phyloP scores from a whole-genome alignment of 2,113 vertebrate species.

The Ochotona princeps region DNA sequence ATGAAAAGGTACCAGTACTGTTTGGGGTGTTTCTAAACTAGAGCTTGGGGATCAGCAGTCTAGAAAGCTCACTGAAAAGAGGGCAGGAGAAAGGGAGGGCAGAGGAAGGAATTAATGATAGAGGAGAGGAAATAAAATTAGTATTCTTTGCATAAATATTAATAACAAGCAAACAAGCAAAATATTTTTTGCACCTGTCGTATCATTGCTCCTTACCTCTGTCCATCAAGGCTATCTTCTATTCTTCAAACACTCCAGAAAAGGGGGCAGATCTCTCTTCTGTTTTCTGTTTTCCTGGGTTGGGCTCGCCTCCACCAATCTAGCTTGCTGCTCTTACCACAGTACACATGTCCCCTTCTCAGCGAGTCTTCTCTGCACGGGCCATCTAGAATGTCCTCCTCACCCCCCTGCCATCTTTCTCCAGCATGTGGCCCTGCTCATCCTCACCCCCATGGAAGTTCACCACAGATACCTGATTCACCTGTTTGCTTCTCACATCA shows the following conservation, averaged over 20 bases:
- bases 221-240: background rate
- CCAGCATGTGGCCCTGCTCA: background rate
- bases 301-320: background rate
- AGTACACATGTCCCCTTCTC: background rate
- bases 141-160: background rate
- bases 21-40: background rate
- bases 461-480: background rate
- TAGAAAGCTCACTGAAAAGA: background rate
- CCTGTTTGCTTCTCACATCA: background rate
- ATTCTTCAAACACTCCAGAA: background rate
- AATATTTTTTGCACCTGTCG: background rate
- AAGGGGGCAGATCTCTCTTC: background rate
- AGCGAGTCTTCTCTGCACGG: background rate
- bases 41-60: background rate
- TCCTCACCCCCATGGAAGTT: background rate
- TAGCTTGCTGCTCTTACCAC: background rate
- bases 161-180: background rate
- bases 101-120: too few species aligned
- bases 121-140: background rate
- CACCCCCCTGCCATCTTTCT: background rate
- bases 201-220: background rate
- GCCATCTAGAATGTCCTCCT: background rate
- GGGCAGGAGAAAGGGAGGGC: background rate
- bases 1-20: background rate
- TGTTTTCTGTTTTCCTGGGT: background rate